phyloP scores from a whole-genome alignment of 2,888 invertebrate species.

The Ichneumon xanthorius region DNA sequence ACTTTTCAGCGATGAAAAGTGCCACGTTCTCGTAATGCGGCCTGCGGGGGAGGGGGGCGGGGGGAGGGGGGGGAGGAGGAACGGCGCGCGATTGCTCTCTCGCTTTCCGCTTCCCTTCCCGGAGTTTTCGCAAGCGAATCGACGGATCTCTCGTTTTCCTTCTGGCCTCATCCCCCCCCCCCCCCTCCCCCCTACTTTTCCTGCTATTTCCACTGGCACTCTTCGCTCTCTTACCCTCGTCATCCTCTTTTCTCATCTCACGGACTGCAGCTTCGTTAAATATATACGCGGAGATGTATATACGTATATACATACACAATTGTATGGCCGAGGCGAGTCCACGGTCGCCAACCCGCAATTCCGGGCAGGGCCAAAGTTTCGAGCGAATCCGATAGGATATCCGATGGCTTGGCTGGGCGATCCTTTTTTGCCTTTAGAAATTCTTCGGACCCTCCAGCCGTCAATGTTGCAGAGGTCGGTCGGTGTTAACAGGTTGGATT shows the following conservation, averaged over 20 bases:
- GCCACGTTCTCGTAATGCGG: slow-evolving; percentile 77
- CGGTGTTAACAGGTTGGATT: slow-evolving; percentile 32
- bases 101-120: slow-evolving; percentile 48
- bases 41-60: slow-evolving; percentile 17
- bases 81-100: slow-evolving; percentile 38
- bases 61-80: not conserved
- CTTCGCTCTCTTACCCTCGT: slow-evolving; percentile 46
- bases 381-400: slow-evolving; percentile 63
- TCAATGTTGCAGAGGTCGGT: not conserved
- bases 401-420: slow-evolving; percentile 55
- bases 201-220: slow-evolving; percentile 45
- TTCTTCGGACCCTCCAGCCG: slow-evolving; percentile 36
- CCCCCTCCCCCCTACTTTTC: slow-evolving; percentile 19
- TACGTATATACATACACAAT: not conserved
- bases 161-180: not conserved
- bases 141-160: slow-evolving; percentile 32
- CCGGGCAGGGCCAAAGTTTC: slow-evolving; percentile 53
- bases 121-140: slow-evolving; percentile 58
- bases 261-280: slow-evolving; percentile 56
- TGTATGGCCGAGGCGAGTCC: slow-evolving; percentile 14
- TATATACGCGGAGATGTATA: slow-evolving; percentile 40
- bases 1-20: slow-evolving; percentile 81
- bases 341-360: slow-evolving; percentile 55
- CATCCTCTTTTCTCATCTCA: slow-evolving; percentile 38
- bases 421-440: slow-evolving; percentile 46